These are phyloP conservation scores for Momotus momota DNA, from an alignment of 2,797 vertebrate species.

Conservation along the genomic window DNA sequence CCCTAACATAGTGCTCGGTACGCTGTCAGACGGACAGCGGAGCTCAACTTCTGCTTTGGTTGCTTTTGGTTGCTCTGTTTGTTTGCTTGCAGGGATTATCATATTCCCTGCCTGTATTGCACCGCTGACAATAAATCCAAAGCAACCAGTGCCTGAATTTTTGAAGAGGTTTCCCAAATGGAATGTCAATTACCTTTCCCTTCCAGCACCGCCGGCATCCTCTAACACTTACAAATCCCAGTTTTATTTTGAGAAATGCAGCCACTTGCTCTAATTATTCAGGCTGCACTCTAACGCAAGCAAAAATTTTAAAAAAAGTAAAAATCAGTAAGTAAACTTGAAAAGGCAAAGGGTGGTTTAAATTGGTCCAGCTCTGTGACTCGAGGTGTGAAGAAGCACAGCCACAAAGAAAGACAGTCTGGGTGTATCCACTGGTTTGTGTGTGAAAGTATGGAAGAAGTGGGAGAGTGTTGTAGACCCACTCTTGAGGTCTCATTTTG, in stretches of 20 bases:
- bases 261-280: conserved; percentile 32
- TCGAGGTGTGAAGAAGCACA: not conserved
- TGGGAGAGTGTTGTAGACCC: not conserved
- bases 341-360: not conserved
- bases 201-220: not conserved
- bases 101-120: not conserved
- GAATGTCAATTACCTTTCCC: conserved; percentile 66
- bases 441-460: not conserved
- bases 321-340: not conserved
- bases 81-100: not conserved
- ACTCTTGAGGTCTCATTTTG: not conserved
- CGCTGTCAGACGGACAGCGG: not conserved
- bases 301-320: not conserved
- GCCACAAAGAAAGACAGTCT: not conserved
- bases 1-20: not conserved
- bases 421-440: not conserved
- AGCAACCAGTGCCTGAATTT: conserved; percentile 22
- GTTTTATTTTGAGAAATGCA: conserved; percentile 34
- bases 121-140: conserved; percentile 49
- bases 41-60: not conserved
- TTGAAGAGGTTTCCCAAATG: conserved; percentile 37
- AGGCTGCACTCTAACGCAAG: not conserved
- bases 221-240: conserved; percentile 32
- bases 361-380: not conserved
- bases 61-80: not conserved